Percentiles rank a stretch among this genome's conserved stretches.
Evolutionary conservation across 1,140 invertebrate species (phyloP).

Genomic region (Eumaeus atala): DNA sequence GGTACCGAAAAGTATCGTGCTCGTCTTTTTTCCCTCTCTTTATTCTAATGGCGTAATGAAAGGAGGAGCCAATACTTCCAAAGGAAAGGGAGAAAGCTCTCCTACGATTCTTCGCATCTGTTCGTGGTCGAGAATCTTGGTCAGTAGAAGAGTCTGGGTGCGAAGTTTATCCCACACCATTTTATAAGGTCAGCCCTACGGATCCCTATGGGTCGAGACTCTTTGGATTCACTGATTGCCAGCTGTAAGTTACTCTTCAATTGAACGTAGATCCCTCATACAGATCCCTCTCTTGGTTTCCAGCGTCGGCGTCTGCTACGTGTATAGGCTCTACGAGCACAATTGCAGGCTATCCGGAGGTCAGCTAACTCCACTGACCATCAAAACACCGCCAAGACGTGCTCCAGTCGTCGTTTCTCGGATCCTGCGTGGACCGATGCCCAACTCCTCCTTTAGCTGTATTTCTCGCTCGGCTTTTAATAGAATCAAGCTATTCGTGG

Average conservation of each 20-base stretch:
- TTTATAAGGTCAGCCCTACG: slow-evolving; percentile 1
- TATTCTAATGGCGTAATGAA: neutral
- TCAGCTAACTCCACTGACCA: too few relatives aligned
- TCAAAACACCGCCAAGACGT: too few relatives aligned
- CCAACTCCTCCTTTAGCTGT: too few relatives aligned
- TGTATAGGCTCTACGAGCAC: neutral
- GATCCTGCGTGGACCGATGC: too few relatives aligned
- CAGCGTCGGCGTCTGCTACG: neutral
- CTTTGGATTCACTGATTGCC: too few relatives aligned
- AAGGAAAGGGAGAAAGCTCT: neutral
- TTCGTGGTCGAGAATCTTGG: neutral
- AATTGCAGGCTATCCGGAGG: neutral
- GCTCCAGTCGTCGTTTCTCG: too few relatives aligned
- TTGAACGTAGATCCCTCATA: neutral
- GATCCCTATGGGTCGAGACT: neutral
- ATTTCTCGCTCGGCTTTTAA: too few relatives aligned
- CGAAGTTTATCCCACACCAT: neutral
- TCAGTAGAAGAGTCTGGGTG: neutral
- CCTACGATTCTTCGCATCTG: neutral
- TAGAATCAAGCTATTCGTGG: too few relatives aligned
- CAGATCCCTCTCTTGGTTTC: neutral
- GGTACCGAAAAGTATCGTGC: neutral
- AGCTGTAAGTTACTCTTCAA: too few relatives aligned
- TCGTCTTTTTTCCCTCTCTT: too few relatives aligned
- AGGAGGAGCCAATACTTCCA: neutral